A percentile compares a stretch with the other conserved stretches of the same genome.
phyloP scores from a whole-genome alignment of 2,888 invertebrate genomes.

The Calameuta idolon region DNA sequence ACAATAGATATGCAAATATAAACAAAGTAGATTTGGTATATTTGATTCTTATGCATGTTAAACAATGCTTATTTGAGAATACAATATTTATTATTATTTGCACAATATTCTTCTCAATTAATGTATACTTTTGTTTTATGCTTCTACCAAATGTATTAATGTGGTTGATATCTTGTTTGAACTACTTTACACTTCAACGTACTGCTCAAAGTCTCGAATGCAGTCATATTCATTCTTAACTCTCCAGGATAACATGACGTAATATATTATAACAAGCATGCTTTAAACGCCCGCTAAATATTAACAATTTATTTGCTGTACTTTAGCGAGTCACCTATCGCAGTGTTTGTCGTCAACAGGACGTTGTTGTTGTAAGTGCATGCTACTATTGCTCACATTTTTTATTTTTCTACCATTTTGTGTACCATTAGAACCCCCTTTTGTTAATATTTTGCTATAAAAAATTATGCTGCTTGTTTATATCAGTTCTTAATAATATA shows the following conservation, averaged over 20 bases:
- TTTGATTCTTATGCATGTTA: neutral
- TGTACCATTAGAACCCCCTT: neutral
- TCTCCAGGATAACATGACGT: neutral
- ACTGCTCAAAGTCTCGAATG: neutral
- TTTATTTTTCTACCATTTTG: neutral
- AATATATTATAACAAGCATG: neutral
- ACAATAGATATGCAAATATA: neutral
- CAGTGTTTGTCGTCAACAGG: slow-evolving; percentile 56
- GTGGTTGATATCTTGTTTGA: neutral
- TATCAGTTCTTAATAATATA: neutral
- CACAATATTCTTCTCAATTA: neutral
- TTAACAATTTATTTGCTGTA: slow-evolving; percentile 50
- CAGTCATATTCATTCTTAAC: neutral
- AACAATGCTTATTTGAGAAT: neutral
- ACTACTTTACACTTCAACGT: neutral
- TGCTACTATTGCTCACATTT: slow-evolving; percentile 36
- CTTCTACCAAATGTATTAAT: neutral
- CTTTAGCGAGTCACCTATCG: slow-evolving; percentile 62
- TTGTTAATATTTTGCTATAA: neutral
- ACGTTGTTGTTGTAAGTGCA: slow-evolving; percentile 62
- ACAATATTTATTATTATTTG: neutral
- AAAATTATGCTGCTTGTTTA: neutral
- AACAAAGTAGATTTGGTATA: neutral
- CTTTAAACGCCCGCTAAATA: slow-evolving; percentile 37
- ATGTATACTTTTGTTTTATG: neutral